A percentile compares a stretch with the other conserved stretches of the same genome.
Conservation (phyloP, 2,797 vertebrate genomes). For the Rhinella marina region DNA sequence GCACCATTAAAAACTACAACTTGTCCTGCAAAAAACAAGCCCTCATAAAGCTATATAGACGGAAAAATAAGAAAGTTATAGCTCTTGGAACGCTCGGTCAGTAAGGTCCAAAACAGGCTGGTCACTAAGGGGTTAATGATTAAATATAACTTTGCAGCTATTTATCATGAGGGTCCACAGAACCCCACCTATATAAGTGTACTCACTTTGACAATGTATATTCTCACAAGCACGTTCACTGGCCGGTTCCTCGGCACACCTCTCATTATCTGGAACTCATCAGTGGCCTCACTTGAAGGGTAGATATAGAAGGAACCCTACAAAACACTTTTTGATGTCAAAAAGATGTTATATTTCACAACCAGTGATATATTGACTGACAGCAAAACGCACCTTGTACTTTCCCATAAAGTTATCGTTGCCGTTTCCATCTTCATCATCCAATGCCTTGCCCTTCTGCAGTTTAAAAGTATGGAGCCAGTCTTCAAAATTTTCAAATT, state of each 20-base stretch:
- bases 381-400: slow-evolving; percentile 82
- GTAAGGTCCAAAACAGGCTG: no score
- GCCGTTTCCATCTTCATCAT: slow-evolving; percentile 83
- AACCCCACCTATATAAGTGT: not conserved
- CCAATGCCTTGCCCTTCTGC: slow-evolving; percentile 81
- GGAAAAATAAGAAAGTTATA: no score
- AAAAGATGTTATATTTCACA: not conserved
- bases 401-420: slow-evolving; percentile 87
- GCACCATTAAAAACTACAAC: no score
- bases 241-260: slow-evolving; percentile 88
- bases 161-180: not conserved
- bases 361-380: not conserved
- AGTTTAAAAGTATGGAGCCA: slow-evolving; percentile 88
- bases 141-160: no score
- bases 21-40: no score
- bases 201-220: slow-evolving; percentile 90
- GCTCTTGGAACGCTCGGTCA: no score
- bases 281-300: slow-evolving; percentile 73
- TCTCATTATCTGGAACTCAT: slow-evolving; percentile 76
- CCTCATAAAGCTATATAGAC: no score
- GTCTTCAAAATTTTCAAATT: slow-evolving; percentile 91
- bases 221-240: slow-evolving; percentile 86
- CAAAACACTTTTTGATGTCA: not conserved
- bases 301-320: slow-evolving; percentile 93
- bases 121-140: no score